Evolutionary conservation across 2,888 invertebrate genomes (phyloP).

Genomic region (Sphecodes monilicornis): DNA sequence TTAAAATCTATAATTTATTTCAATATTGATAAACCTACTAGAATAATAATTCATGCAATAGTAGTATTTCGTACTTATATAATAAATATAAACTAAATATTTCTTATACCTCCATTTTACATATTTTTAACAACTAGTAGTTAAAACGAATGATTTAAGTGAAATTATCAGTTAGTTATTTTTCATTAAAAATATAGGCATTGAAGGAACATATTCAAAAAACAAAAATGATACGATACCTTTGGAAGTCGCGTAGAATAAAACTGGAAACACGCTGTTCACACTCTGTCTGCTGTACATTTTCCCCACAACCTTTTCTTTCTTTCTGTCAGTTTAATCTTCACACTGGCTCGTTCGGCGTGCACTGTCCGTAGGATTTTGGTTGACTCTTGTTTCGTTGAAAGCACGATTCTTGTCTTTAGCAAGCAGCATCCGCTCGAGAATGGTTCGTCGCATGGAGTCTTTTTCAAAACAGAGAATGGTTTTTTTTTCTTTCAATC

Average conservation of each 20-base stretch:
- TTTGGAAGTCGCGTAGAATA: slow-evolving; percentile 51
- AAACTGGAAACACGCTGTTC: slow-evolving; percentile 57
- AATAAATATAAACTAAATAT: no score
- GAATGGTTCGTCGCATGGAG: slow-evolving; percentile 74
- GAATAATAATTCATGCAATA: background rate
- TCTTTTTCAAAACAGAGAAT: slow-evolving; percentile 54
- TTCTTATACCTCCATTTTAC: no score
- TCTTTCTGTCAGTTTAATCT: slow-evolving; percentile 45
- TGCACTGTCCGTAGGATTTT: slow-evolving; percentile 59
- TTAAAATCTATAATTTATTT: background rate
- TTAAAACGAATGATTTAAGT: background rate
- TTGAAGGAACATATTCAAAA: background rate
- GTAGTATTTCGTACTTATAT: background rate
- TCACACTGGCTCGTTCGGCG: slow-evolving; percentile 53
- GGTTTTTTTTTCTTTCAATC: slow-evolving; percentile 16
- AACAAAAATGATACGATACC: slow-evolving; percentile 53
- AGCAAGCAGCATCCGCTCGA: slow-evolving; percentile 67
- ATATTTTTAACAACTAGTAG: background rate
- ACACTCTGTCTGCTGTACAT: slow-evolving; percentile 65
- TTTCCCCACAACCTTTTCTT: slow-evolving; percentile 21
- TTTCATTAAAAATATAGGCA: background rate
- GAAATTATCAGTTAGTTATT: background rate
- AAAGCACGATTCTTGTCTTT: slow-evolving; percentile 72
- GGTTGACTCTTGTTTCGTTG: slow-evolving; percentile 64
- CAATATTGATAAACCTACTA: background rate